Evolutionary conservation across 2,113 vertebrate species (phyloP).

Genomic region (Tragelaphus buxtoni): DNA sequence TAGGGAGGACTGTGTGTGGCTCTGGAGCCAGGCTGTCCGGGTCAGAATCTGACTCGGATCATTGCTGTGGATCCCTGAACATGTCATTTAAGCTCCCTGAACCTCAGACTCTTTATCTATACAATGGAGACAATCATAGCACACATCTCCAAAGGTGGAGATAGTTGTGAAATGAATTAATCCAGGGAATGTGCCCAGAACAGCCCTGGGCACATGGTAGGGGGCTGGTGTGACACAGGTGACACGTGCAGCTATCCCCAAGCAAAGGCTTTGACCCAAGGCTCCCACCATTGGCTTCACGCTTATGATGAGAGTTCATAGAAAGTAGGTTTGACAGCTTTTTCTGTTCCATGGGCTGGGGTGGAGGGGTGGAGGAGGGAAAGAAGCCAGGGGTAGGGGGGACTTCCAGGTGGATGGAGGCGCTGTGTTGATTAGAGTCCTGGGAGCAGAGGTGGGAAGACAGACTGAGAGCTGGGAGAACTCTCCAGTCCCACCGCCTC

Average conservation of each 20-base stretch:
- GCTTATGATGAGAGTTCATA: not conserved
- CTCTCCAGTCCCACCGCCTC: not conserved
- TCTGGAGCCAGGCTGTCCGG: not conserved
- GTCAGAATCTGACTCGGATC: not conserved
- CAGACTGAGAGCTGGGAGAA: not conserved
- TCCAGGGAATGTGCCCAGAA: not conserved
- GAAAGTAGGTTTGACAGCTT: not conserved
- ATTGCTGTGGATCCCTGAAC: not conserved
- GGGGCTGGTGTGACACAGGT: not conserved
- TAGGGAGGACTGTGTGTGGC: no score
- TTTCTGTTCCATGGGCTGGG: not conserved
- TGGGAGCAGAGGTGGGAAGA: not conserved
- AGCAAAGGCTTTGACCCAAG: not conserved
- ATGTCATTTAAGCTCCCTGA: not conserved
- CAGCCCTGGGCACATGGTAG: not conserved
- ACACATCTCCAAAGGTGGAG: not conserved
- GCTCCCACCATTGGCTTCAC: not conserved
- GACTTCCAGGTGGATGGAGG: not conserved
- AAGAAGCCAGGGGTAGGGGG: accelerated
- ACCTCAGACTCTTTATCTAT: not conserved
- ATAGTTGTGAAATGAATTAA: not conserved
- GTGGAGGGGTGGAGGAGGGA: not conserved
- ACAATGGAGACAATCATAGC: not conserved
- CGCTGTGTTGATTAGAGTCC: not conserved
- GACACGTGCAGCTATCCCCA: not conserved